These are phyloP conservation scores for Idris sp. DNA, from an alignment of 1,140 invertebrate species.

Conservation along the genomic window DNA sequence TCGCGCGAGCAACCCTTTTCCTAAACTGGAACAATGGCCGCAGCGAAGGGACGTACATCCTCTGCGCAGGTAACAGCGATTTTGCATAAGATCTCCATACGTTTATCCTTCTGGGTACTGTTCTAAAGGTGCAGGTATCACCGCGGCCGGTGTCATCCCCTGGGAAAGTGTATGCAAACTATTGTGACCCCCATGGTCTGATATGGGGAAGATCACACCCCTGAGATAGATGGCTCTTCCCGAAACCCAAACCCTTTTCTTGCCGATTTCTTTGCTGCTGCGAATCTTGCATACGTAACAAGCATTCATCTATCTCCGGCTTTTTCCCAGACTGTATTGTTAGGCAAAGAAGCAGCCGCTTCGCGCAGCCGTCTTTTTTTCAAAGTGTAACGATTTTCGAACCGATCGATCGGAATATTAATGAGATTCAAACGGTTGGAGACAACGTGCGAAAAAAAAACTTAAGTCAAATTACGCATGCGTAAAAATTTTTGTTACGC, in stretches of 20 bases:
- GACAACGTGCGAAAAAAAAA: no score
- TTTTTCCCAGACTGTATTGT: no score
- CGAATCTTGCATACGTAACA: slow-evolving; percentile 63
- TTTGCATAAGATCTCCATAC: no score
- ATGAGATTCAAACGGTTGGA: slow-evolving; percentile 13
- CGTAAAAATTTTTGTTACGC: no score
- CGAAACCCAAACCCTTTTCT: slow-evolving; percentile 36
- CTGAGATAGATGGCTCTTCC: slow-evolving; percentile 68
- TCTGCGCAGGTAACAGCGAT: no score
- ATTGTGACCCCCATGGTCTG: slow-evolving; percentile 75
- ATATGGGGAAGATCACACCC: slow-evolving; percentile 69
- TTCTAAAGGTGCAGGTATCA: no score
- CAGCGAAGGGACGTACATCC: no score
- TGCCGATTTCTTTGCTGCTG: slow-evolving; percentile 49
- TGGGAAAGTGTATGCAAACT: slow-evolving; percentile 78
- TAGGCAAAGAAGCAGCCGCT: slow-evolving; percentile 58
- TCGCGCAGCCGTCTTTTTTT: background rate
- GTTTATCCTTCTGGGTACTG: no score
- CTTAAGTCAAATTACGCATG: no score
- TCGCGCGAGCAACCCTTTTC: no score
- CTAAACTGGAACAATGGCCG: no score
- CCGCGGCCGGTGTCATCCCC: slow-evolving; percentile 78
- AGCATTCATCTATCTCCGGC: slow-evolving; percentile 52
- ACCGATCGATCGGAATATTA: slow-evolving; percentile 43
- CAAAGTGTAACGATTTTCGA: slow-evolving; percentile 32